phyloP scores from a whole-genome alignment of 2,113 vertebrate genomes.

The Phyllostomus discolor region DNA sequence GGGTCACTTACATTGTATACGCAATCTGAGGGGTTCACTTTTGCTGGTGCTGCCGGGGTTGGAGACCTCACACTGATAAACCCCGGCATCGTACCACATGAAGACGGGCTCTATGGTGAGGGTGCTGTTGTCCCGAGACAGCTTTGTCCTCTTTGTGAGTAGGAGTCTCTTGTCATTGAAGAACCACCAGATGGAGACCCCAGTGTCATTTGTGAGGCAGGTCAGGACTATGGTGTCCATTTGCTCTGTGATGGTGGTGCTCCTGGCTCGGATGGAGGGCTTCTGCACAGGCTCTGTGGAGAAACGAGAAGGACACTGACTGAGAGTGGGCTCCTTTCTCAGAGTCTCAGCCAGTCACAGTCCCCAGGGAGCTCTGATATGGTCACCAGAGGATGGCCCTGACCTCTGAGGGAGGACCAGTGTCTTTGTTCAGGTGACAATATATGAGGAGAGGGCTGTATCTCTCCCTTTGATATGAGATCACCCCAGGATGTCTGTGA shows the following conservation, averaged over 20 bases:
- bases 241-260: not conserved
- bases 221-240: not conserved
- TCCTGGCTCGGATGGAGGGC: not conserved
- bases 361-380: not conserved
- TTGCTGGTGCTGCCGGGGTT: fast-evolving
- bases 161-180: not conserved
- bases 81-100: not conserved
- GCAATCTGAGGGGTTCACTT: not conserved
- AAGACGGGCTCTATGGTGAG: not conserved
- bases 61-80: slow-evolving; percentile 24
- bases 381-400: not conserved
- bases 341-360: not conserved
- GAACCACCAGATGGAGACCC: not conserved
- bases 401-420: not conserved
- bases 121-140: not conserved
- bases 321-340: not conserved
- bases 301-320: not conserved
- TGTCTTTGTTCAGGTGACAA: not conserved
- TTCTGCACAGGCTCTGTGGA: not conserved
- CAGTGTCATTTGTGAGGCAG: not conserved
- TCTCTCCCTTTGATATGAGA: not conserved
- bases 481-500: not conserved
- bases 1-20: not conserved
- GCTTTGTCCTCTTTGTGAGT: not conserved
- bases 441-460: not conserved